Evolutionary conservation across 2,797 vertebrate species (phyloP).

Genomic region (Melanogrammus aeglefinus): DNA sequence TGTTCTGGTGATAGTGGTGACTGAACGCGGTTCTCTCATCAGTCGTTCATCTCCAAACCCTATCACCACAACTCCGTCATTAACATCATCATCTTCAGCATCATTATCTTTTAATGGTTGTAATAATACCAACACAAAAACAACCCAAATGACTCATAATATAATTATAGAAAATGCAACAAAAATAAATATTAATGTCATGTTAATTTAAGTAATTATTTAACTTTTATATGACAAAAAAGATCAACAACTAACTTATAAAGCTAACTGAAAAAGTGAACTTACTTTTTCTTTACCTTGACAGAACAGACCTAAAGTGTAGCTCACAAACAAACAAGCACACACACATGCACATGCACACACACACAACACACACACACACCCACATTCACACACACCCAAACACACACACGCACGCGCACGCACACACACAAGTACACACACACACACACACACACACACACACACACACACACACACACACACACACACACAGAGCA

Average conservation of each 20-base stretch:
- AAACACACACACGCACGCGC: background rate
- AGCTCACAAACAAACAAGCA: too few relatives aligned
- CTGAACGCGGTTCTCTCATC: conserved; percentile 41
- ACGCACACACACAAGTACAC: background rate
- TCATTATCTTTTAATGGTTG: background rate
- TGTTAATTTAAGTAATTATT: background rate
- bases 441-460: too few relatives aligned
- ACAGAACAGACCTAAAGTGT: background rate
- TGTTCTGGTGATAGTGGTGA: conserved; percentile 25
- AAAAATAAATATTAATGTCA: background rate
- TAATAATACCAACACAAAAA: background rate
- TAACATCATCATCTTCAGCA: background rate
- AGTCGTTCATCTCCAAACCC: conserved; percentile 36
- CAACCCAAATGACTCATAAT: background rate
- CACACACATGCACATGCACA: background rate
- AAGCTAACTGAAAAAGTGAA: background rate
- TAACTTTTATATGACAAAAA: background rate
- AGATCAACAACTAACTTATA: background rate
- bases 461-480: too few relatives aligned
- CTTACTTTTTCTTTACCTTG: too few relatives aligned
- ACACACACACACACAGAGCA: too few relatives aligned
- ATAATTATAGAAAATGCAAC: background rate
- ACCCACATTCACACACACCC: background rate
- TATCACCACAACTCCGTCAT: background rate
- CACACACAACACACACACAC: background rate